Base-by-base conservation (phyloP, 2,888 invertebrate genomes). In the Heteromurus nitidus region DNA sequence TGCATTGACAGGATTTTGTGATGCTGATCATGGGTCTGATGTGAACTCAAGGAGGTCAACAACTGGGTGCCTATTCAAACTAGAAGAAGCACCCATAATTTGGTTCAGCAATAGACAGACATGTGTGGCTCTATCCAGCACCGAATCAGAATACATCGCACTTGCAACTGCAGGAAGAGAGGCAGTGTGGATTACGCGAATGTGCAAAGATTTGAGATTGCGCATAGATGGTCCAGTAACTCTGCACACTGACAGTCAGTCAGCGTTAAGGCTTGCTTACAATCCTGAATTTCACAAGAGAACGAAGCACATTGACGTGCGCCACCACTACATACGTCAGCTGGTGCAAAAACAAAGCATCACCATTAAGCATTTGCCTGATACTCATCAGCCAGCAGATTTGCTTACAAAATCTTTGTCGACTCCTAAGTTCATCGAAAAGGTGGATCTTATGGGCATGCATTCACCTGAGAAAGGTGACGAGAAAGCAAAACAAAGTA, bases 1-100 rank as follows among this genome's bases (percentile, higher is more conserved):
- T 3, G 1, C 1, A 1, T 16, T 88, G 7, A 9, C 16, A 13
- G 88, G 87, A 9, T 88, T 79, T 58, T 84, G 83, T 3, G 88
- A 89, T 83, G 86, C 88, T 0, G 89, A 88, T 67, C 88, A 86
- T 86, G 88, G 85, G 1, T 85, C 79, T 20, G 84, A 85, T 31
- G 47, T 55, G 7, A 68, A 60, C 16, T 82, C 86, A n/a, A 26
- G 87, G 20, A 82, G 82, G 31, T 88, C 88, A 0, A 87, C 79
- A n/a, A 82, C 85, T 9, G 88, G 87, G 20, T 84, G 67, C 18
- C 64, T 84, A 0, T 86, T 86, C 22, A 44, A 22, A 1, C n/a
- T 72, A 5, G 31, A 72, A 20, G 47, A 24, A 26, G 26, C 62
- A 24, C 65, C 73, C 0, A 62, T 87, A 0, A 75, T 28, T 42